A percentile compares a stretch with the other conserved stretches of the same genome.
Conservation (phyloP, 2,888 invertebrate genomes). For the Mayetiola destructor region DNA sequence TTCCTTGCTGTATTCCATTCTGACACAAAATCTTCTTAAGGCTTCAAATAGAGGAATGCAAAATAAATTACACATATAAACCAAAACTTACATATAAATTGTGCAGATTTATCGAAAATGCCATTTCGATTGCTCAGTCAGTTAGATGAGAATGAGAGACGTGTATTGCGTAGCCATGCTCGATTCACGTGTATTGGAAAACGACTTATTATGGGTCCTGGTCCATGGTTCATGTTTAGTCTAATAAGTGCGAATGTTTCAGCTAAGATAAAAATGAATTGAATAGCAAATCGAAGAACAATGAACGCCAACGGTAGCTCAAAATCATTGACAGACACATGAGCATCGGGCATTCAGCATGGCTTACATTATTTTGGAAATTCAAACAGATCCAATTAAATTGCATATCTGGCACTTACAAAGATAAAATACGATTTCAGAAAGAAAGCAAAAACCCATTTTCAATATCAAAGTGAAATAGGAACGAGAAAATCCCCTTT, state of each 20-base stretch:
- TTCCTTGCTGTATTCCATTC: too few species aligned
- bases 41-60: conserved; percentile 12
- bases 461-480: conserved; percentile 12
- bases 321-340: not conserved
- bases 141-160: not conserved
- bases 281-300: too few species aligned
- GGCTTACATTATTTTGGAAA: not conserved
- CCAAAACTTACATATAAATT: not conserved
- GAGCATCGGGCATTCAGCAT: not conserved
- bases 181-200: not conserved
- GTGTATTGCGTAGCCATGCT: not conserved
- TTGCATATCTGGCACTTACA: conserved; percentile 10
- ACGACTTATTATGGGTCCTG: not conserved
- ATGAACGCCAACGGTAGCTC: too few species aligned
- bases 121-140: not conserved
- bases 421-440: not conserved
- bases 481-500: conserved; percentile 12
- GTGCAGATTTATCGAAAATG: not conserved
- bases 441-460: too few species aligned
- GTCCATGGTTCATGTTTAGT: not conserved
- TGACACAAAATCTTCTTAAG: conserved; percentile 4
- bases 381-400: conserved; percentile 10
- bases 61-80: conserved; percentile 4
- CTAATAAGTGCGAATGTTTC: conserved; percentile 12
- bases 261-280: conserved; percentile 6